A percentile compares a stretch with the other conserved stretches of the same genome.
These are phyloP conservation scores for Podarcis muralis DNA, from an alignment of 2,113 vertebrate species.

Conservation along the genomic window DNA sequence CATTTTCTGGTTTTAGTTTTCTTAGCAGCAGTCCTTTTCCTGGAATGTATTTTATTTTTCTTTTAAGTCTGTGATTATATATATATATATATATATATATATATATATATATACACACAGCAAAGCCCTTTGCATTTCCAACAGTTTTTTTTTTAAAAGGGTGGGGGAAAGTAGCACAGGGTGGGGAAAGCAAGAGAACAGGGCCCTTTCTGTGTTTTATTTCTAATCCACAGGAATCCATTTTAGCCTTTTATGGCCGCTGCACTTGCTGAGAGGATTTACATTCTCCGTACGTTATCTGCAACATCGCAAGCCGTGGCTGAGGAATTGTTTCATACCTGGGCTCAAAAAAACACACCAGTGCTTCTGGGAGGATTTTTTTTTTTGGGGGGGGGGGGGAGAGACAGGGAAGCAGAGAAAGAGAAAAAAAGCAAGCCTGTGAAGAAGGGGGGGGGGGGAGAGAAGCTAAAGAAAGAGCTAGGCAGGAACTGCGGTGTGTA, in stretches of 20 bases:
- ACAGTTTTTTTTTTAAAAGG: conserved; percentile 61
- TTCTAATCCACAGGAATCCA: conserved; percentile 78
- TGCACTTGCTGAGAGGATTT: conserved; percentile 79
- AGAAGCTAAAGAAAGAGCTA: not conserved
- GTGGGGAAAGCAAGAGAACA: conserved; percentile 73
- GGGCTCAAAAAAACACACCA: conserved; percentile 65
- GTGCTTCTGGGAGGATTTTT: conserved; percentile 65
- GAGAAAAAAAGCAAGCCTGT: not conserved
- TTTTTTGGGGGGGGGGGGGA: conserved; percentile 11
- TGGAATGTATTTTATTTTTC: conserved; percentile 86
- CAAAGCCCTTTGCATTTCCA: conserved; percentile 67
- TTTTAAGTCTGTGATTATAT: conserved; percentile 75
- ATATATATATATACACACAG: too few relatives aligned
- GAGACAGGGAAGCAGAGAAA: not conserved
- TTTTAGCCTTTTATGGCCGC: conserved; percentile 77
- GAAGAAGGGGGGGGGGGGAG: not conserved
- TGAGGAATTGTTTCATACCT: conserved; percentile 61
- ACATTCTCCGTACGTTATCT: conserved; percentile 74
- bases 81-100: too few relatives aligned
- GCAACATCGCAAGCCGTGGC: conserved; percentile 63
- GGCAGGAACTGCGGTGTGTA: conserved; percentile 52
- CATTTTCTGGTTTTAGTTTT: conserved; percentile 84
- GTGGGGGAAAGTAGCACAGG: conserved; percentile 57
- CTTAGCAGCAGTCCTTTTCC: conserved; percentile 80
- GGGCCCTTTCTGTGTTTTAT: conserved; percentile 78